Evolutionary conservation across 2,113 vertebrate genomes (phyloP).

Genomic region (Ranitomeya imitator): DNA sequence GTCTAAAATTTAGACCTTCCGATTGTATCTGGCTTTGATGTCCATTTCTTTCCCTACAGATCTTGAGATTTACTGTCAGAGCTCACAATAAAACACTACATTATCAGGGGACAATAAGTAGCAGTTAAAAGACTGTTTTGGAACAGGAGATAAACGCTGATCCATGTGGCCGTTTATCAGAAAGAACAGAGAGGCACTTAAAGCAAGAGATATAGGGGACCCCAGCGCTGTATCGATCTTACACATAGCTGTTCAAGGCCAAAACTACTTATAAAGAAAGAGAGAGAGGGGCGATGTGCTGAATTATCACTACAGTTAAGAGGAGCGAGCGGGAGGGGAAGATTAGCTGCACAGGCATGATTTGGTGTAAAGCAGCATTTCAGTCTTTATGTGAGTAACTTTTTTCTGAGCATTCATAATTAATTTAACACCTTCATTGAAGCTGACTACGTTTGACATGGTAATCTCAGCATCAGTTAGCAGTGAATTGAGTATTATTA

Average conservation of each 20-base stretch:
- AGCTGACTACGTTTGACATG: neutral
- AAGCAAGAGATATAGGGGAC: constrained; percentile 55
- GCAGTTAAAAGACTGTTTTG: constrained; percentile 36
- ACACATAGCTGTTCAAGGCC: constrained; percentile 51
- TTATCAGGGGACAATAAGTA: constrained; percentile 41
- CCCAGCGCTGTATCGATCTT: constrained; percentile 54
- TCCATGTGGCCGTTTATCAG: constrained; percentile 50
- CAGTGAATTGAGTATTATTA: neutral
- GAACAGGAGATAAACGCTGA: constrained; percentile 54
- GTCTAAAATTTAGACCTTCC: neutral
- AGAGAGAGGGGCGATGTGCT: constrained; percentile 14
- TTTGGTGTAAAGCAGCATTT: neutral
- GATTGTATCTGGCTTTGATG: neutral
- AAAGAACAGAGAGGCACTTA: constrained; percentile 48
- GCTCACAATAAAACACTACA: constrained; percentile 28
- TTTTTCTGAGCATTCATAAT: neutral
- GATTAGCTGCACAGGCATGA: constrained; percentile 13
- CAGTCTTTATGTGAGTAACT: neutral
- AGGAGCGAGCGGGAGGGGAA: neutral
- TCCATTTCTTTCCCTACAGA: neutral
- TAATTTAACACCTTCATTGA: neutral
- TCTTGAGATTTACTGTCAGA: constrained; percentile 28
- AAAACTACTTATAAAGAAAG: constrained; percentile 51
- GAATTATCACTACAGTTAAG: constrained; percentile 52
- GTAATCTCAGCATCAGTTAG: neutral